These are phyloP conservation scores for Esperia sulphurella DNA, from an alignment of 2,888 invertebrate genomes.

Conservation along the genomic window DNA sequence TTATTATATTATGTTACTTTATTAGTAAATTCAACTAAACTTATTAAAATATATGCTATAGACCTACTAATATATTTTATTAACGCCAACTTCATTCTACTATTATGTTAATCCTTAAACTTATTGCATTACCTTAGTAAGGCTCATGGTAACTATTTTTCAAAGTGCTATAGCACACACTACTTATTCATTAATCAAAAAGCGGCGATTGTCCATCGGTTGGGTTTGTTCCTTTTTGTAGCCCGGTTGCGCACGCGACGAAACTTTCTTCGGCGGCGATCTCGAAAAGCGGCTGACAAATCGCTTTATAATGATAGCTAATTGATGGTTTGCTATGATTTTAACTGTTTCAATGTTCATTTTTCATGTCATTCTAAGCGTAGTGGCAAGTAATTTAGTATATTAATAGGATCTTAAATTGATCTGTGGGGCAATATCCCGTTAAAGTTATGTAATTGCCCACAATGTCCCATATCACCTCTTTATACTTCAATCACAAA, in stretches of 20 bases:
- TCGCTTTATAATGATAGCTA: slow-evolving; percentile 60
- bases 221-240: slow-evolving; percentile 31
- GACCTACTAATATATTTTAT: no score
- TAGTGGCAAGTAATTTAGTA: not conserved
- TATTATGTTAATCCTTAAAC: no score
- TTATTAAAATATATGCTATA: no score
- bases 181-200: slow-evolving; percentile 47
- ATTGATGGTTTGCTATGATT: slow-evolving; percentile 45
- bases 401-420: no score
- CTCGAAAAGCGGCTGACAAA: slow-evolving; percentile 43
- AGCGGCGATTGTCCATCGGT: slow-evolving; percentile 27
- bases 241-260: slow-evolving; percentile 42
- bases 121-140: slow-evolving; percentile 19
- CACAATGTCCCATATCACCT: no score
- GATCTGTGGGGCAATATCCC: no score
- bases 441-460: no score
- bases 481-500: no score
- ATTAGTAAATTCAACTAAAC: no score
- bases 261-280: slow-evolving; percentile 42
- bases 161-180: slow-evolving; percentile 40
- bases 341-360: slow-evolving; percentile 24
- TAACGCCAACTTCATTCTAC: no score
- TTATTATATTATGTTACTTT: no score
- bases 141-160: slow-evolving; percentile 18
- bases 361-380: slow-evolving; percentile 10